Evolutionary conservation across 2,113 vertebrate genomes (phyloP).

Genomic region (Columbina picui): DNA sequence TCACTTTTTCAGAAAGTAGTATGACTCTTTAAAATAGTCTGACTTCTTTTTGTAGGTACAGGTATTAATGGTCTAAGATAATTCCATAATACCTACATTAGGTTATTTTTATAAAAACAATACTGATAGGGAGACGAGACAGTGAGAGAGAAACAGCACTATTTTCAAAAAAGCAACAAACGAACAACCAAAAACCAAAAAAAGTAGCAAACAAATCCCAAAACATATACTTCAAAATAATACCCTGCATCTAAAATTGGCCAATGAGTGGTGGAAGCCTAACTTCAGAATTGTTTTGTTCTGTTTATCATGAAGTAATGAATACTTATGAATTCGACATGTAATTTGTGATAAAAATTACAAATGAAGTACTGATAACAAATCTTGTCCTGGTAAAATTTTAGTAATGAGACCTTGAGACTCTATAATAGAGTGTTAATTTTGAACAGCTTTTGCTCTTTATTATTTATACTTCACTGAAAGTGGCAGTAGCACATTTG

Average conservation of each 20-base stretch:
- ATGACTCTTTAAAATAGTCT: neutral
- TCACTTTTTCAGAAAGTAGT: neutral
- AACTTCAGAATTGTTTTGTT: neutral
- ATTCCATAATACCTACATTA: neutral
- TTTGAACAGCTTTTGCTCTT: neutral
- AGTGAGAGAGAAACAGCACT: neutral
- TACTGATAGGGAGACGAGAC: neutral
- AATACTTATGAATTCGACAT: neutral
- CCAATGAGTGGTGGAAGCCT: neutral
- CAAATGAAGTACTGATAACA: neutral
- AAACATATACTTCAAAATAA: neutral
- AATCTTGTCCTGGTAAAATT: neutral
- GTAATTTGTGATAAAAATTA: neutral
- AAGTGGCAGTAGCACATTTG: neutral
- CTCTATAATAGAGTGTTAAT: neutral
- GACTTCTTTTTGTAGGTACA: neutral
- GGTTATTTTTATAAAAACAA: neutral
- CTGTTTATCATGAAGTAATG: neutral
- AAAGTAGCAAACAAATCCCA: neutral
- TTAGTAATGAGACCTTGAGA: neutral
- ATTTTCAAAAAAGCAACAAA: neutral
- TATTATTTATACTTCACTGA: neutral
- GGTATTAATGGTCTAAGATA: neutral
- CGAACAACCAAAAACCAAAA: neutral
- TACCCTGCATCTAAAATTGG: neutral